Evolutionary conservation across 2,797 vertebrate genomes (phyloP), one percentile per base, ranked within the genome.

Genomic region (Orientallactaga sibirica): DNA sequence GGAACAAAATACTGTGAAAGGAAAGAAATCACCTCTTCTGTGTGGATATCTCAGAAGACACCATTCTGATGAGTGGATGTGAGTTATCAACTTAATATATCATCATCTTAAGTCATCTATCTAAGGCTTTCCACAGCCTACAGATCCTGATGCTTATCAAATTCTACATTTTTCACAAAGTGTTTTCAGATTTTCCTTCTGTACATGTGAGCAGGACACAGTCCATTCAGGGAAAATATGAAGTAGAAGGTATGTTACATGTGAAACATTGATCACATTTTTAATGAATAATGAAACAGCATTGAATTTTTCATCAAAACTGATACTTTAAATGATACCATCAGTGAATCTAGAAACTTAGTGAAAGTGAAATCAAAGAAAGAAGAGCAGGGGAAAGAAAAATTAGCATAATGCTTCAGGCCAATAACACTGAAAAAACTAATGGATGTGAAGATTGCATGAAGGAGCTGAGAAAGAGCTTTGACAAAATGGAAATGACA

Each of bases 271-370:
- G 33, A 76, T 71, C 41, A 3, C 15, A 2, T 87, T 92, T 90
- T 93, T 88, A 76, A 81, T 71, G 87, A 88, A 58, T 67, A 78
- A 58, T 73, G 29, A 92, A 68, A 82, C 41, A 41, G 1, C 14
- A 71, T 29, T 71, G 27, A 73, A 67, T 41, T 91, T 58, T 16
- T 22, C 93, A 48, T 25, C 64, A 33, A 90, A 68, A 43, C 29
- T 84, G 29, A 55, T n/a, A 48, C 12, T 80, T 25, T 61, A n/a
- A n/a, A 5, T 87, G 29, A 48, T 33, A 52, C 19, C 71, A 48
- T 82, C 55, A 68, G 0, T 18, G 90, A 77, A 91, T 64, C 25
- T 73, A 55, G 5, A 74, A 73, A 77, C 8, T 48, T 76, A 70
- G n/a, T 68, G 67, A 92, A 92, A 77, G 8, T 48, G 9, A 66